Evolutionary conservation across 2,888 invertebrate species (phyloP).

Genomic region (Busseola fusca): DNA sequence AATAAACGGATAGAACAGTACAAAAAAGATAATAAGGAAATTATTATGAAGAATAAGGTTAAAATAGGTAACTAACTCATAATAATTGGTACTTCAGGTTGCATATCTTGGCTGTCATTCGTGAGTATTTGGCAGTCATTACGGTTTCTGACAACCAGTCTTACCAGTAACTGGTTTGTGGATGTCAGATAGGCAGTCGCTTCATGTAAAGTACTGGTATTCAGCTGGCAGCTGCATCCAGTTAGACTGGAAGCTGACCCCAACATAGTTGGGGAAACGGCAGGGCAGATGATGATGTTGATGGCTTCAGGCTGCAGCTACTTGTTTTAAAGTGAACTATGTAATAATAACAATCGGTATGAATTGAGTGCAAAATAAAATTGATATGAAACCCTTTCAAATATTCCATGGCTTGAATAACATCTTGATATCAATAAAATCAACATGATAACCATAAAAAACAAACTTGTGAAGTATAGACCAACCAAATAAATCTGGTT

Average conservation of each 20-base stretch:
- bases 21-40: slow-evolving; percentile 96
- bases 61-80: slow-evolving; percentile 87
- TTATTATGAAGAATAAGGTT: slow-evolving; percentile 94
- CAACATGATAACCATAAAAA: slow-evolving; percentile 1
- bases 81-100: neutral
- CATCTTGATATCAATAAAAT: slow-evolving; percentile 29
- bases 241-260: no score
- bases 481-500: no score
- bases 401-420: slow-evolving; percentile 16
- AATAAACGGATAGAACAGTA: slow-evolving; percentile 97
- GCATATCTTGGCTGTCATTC: no score
- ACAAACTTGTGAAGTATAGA: neutral
- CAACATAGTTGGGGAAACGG: no score
- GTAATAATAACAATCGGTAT: slow-evolving; percentile 10
- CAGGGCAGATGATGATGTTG: no score
- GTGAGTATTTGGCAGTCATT: no score
- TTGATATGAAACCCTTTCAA: slow-evolving; percentile 13
- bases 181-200: neutral
- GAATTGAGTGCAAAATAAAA: neutral
- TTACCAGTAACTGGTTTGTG: neutral
- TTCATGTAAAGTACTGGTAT: no score
- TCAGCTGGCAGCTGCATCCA: no score
- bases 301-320: no score
- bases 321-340: slow-evolving; percentile 9
- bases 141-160: no score